Percentiles rank a stretch among this genome's conserved stretches.
Conservation (phyloP, 1,140 invertebrate species). For the Pseudomyrmex pallidus region DNA sequence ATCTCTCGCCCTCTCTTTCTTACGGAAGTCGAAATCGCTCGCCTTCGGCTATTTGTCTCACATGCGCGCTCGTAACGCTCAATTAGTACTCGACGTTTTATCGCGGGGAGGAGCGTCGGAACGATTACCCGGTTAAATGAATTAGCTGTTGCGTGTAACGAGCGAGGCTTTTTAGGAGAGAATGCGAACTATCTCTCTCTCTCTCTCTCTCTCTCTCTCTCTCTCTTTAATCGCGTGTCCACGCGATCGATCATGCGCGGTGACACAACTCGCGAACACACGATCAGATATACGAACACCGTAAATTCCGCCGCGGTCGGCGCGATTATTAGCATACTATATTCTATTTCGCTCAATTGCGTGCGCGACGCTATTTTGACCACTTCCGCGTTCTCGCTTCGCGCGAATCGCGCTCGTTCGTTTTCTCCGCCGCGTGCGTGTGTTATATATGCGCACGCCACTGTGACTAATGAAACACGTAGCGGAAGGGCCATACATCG, state of each 20-base stretch:
- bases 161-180: no score
- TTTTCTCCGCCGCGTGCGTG: not conserved
- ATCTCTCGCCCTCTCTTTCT: not conserved
- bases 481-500: not conserved
- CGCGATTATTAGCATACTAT: slow-evolving; percentile 50
- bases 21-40: not conserved
- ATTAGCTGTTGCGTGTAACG: slow-evolving; percentile 5
- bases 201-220: not conserved
- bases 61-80: not conserved
- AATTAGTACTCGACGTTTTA: slow-evolving; percentile 25
- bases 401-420: slow-evolving; percentile 18
- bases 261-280: not conserved
- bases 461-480: slow-evolving; percentile 38
- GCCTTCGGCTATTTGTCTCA: not conserved
- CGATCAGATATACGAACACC: not conserved
- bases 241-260: not conserved
- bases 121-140: slow-evolving; percentile 46
- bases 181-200: not conserved
- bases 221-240: not conserved
- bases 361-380: not conserved
- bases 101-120: not conserved
- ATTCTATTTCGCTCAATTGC: slow-evolving; percentile 23
- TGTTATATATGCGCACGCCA: no score
- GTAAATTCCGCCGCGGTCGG: not conserved
- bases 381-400: slow-evolving; percentile 43